phyloP scores from a whole-genome alignment of 1,140 invertebrate species.

The Samia ricini region DNA sequence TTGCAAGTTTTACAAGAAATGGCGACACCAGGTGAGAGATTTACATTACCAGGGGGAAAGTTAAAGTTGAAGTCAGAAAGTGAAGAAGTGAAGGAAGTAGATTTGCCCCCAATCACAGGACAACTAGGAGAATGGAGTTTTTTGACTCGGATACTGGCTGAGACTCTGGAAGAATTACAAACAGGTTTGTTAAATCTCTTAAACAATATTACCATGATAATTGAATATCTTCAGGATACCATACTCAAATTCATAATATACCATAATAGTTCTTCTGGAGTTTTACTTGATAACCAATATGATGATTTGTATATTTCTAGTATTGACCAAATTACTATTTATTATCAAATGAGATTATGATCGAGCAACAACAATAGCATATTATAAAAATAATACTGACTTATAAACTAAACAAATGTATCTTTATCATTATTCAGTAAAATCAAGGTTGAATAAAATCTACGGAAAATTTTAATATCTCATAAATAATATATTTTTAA shows the following conservation, averaged over 20 bases:
- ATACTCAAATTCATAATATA: too few relatives aligned
- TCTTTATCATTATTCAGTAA: too few relatives aligned
- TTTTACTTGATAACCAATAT: not conserved
- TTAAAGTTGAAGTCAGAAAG: conserved; percentile 71
- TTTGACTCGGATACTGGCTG: conserved; percentile 83
- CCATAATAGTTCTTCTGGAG: not conserved
- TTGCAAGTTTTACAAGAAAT: conserved; percentile 85
- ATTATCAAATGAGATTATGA: too few relatives aligned
- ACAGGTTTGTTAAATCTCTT: conserved; percentile 41
- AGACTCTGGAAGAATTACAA: conserved; percentile 85
- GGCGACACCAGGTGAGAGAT: conserved; percentile 82
- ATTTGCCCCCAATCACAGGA: conserved; percentile 82
- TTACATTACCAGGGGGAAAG: conserved; percentile 84
- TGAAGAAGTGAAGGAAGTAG: conserved; percentile 59
- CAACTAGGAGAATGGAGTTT: conserved; percentile 84
- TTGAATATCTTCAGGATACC: too few relatives aligned
- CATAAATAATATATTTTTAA: too few relatives aligned
- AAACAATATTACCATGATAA: not conserved
- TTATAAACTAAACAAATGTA: too few relatives aligned
- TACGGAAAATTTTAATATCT: too few relatives aligned
- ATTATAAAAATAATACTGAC: too few relatives aligned
- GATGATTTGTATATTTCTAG: too few relatives aligned
- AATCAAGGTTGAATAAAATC: too few relatives aligned
- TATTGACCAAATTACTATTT: too few relatives aligned
- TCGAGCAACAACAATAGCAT: too few relatives aligned